These are phyloP conservation scores for Aspidoscelis tigris DNA, from an alignment of 2,113 vertebrate species.

Conservation along the genomic window DNA sequence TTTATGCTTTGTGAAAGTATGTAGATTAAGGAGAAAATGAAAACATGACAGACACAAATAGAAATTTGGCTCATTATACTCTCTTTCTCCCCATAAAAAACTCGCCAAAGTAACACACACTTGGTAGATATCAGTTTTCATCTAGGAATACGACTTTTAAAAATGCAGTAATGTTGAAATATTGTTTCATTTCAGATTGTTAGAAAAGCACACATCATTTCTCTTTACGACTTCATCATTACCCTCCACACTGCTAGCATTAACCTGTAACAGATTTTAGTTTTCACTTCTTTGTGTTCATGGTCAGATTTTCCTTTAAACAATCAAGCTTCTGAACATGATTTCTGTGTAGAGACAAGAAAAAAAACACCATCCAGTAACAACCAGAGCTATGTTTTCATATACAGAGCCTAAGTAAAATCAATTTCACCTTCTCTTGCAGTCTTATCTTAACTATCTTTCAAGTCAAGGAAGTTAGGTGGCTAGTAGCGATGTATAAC, in stretches of 20 bases:
- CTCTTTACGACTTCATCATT: slow-evolving; percentile 2
- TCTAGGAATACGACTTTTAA: neutral
- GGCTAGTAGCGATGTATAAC: slow-evolving; percentile 25
- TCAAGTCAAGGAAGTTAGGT: slow-evolving; percentile 5
- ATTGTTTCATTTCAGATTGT: neutral
- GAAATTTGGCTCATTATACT: neutral
- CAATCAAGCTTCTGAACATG: slow-evolving; percentile 33
- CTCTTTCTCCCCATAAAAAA: neutral
- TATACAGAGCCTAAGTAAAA: slow-evolving; percentile 14
- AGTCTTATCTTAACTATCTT: neutral
- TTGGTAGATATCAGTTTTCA: slow-evolving; percentile 2
- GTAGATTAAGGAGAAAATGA: neutral
- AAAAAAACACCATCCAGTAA: neutral
- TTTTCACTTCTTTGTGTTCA: neutral
- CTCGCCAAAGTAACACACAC: too few relatives aligned
- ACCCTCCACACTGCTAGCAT: neutral
- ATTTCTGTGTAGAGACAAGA: neutral
- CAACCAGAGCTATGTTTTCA: neutral
- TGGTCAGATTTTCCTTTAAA: neutral
- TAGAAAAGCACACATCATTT: neutral
- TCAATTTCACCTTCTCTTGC: neutral
- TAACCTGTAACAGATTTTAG: neutral
- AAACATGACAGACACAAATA: neutral
- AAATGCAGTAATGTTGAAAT: neutral
- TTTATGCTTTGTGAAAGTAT: neutral